Evolutionary conservation across 2,113 vertebrate genomes (phyloP).

Genomic region (Cervus canadensis): DNA sequence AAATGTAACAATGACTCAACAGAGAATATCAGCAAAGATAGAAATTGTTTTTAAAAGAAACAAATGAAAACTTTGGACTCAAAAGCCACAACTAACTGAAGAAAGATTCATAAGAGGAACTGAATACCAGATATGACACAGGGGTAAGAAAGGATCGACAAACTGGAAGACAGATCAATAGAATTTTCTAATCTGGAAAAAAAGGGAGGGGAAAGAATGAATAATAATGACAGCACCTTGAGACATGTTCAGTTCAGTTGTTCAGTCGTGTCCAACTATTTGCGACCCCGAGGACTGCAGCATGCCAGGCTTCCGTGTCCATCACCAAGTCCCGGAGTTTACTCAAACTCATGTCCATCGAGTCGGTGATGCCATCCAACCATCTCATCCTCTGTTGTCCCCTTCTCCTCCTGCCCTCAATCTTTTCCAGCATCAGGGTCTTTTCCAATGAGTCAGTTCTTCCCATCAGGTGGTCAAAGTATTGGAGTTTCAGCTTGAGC

Average conservation of each 20-base stretch:
- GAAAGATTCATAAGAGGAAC: background rate
- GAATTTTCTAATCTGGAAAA: background rate
- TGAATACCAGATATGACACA: background rate
- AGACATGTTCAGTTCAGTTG: background rate
- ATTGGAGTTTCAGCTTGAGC: background rate
- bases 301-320: background rate
- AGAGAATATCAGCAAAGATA: background rate
- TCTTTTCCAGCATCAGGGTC: background rate
- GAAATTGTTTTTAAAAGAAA: background rate
- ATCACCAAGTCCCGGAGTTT: fast-evolving
- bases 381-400: background rate
- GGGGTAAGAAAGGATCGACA: background rate
- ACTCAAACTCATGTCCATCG: background rate
- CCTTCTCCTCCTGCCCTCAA: background rate
- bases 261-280: background rate
- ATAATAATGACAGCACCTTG: background rate
- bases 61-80: background rate
- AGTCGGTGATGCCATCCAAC: background rate
- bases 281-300: fast-evolving
- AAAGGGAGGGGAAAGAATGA: background rate
- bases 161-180: background rate
- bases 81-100: background rate
- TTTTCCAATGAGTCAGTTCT: background rate
- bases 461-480: background rate
- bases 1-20: background rate